A percentile compares a stretch with the other conserved stretches of the same genome.
Evolutionary conservation across 2,888 invertebrate species (phyloP).

Genomic region (Rosalia funebris): DNA sequence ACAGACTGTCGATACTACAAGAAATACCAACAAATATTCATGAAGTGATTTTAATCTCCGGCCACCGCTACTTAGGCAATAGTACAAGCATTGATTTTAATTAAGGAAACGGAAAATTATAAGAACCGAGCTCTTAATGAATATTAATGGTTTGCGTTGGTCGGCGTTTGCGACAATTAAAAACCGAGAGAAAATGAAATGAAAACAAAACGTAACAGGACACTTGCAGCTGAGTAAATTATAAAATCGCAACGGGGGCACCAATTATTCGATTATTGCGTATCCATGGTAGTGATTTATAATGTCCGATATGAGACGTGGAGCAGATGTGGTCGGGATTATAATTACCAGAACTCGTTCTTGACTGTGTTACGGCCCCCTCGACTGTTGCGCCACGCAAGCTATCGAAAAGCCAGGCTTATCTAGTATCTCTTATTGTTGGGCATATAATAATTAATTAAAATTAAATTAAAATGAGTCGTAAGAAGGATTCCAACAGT

Average conservation of each 20-base stretch:
- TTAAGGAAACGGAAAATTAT: slow-evolving; percentile 19
- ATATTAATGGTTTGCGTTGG: slow-evolving; percentile 27
- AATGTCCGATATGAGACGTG: slow-evolving; percentile 36
- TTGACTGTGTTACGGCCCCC: slow-evolving; percentile 23
- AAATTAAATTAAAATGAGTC: too few relatives aligned
- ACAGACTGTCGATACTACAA: too few relatives aligned
- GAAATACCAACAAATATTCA: too few relatives aligned
- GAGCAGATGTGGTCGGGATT: slow-evolving; percentile 41
- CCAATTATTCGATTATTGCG: slow-evolving; percentile 48
- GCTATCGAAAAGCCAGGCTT: slow-evolving; percentile 3
- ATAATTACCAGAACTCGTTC: slow-evolving; percentile 46
- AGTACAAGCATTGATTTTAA: slow-evolving; percentile 5
- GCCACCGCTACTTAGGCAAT: neutral
- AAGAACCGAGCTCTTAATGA: slow-evolving; percentile 2
- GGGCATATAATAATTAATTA: slow-evolving; percentile 15
- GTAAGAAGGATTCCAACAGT: too few relatives aligned
- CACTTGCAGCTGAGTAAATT: slow-evolving; percentile 41
- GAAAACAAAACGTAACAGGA: neutral
- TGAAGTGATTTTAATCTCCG: too few relatives aligned
- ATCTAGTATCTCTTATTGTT: slow-evolving; percentile 18
- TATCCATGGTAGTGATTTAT: slow-evolving; percentile 47
- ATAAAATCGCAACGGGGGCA: slow-evolving; percentile 45
- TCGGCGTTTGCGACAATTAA: slow-evolving; percentile 10
- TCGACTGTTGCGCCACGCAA: slow-evolving; percentile 4
- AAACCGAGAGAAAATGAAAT: slow-evolving; percentile 18